Evolutionary conservation across 1,140 invertebrate species (phyloP).

Genomic region (Pteromalus puparum): DNA sequence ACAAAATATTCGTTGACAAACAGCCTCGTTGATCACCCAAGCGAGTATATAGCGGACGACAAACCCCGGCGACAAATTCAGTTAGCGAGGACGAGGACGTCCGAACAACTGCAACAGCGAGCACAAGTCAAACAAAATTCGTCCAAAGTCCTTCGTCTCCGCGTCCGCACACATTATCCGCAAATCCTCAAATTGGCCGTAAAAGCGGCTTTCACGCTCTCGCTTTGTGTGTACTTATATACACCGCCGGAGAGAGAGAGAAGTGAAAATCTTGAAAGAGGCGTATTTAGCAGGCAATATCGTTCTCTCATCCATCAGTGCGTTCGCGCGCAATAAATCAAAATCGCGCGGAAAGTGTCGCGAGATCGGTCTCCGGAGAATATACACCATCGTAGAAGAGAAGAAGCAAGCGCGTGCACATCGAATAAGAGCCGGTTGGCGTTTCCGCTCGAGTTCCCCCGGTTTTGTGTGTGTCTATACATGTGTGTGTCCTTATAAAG

Average conservation of each 20-base stretch:
- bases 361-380: slow-evolving; percentile 8
- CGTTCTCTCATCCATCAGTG: neutral
- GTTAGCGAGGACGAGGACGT: neutral
- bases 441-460: slow-evolving; percentile 50
- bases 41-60: no score
- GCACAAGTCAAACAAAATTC: neutral
- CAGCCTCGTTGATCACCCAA: no score
- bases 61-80: neutral
- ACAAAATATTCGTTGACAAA: no score
- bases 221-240: neutral
- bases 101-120: neutral
- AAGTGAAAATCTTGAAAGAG: neutral
- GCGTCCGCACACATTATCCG: slow-evolving; percentile 16
- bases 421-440: slow-evolving; percentile 45
- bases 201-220: slow-evolving; percentile 45
- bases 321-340: slow-evolving; percentile 19
- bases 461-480: slow-evolving; percentile 28
- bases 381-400: neutral
- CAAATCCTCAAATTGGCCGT: slow-evolving; percentile 47
- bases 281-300: slow-evolving; percentile 12
- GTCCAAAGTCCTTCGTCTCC: neutral
- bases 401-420: neutral
- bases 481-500: slow-evolving; percentile 41
- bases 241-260: neutral
- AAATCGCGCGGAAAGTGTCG: slow-evolving; percentile 11